A percentile compares a stretch with the other conserved stretches of the same genome.
Evolutionary conservation across 2,888 invertebrate genomes (phyloP).

Genomic region (Lobophora halterata): DNA sequence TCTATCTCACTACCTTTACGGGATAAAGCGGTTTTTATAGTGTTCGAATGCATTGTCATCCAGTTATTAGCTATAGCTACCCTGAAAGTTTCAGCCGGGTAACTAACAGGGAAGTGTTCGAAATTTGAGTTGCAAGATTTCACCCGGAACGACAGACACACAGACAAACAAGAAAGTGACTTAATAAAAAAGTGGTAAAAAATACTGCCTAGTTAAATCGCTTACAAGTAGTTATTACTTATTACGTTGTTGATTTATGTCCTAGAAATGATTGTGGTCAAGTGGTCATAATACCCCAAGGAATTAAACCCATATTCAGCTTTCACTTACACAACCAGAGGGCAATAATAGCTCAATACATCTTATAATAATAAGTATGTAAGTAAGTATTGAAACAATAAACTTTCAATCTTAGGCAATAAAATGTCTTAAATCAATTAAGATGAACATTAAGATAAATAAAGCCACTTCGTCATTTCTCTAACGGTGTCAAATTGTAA

Average conservation of each 20-base stretch:
- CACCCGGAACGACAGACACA: no score
- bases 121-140: conserved; percentile 1
- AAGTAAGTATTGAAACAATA: conserved; percentile 32
- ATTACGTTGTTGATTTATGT: conserved; percentile 2
- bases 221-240: neutral
- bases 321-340: conserved; percentile 16
- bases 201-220: no score
- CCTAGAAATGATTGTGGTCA: conserved; percentile 6
- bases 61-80: no score
- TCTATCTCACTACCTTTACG: no score
- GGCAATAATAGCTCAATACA: conserved; percentile 16
- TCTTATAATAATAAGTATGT: conserved; percentile 14
- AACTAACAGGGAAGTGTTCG: no score
- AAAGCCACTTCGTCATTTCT: conserved; percentile 27
- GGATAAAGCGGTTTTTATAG: no score
- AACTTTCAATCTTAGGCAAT: conserved; percentile 38
- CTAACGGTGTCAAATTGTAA: conserved; percentile 30
- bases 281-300: conserved; percentile 17
- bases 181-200: no score
- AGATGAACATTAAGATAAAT: conserved; percentile 52
- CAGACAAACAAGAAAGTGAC: no score
- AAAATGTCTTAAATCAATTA: conserved; percentile 48
- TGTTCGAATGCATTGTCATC: no score
- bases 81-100: no score
- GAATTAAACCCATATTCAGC: conserved; percentile 19